These are phyloP conservation scores for Schizotus pectinicornis DNA, from an alignment of 2,888 invertebrate genomes.

Conservation along the genomic window DNA sequence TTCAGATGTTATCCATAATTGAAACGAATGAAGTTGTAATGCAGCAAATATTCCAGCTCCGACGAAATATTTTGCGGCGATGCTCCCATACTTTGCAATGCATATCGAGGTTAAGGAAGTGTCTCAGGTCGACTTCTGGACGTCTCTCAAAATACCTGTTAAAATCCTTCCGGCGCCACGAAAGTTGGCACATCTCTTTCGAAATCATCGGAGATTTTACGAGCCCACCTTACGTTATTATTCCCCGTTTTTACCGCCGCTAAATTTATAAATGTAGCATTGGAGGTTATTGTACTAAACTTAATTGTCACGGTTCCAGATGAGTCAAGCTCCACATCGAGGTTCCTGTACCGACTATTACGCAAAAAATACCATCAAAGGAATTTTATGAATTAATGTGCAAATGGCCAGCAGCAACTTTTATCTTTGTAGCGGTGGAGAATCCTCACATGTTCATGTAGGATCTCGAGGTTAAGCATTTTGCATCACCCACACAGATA, in stretches of 20 bases:
- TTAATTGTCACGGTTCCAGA: slow-evolving; percentile 7
- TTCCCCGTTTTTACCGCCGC: neutral
- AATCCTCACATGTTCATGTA: slow-evolving; percentile 31
- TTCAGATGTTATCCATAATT: neutral
- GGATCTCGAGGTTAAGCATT: slow-evolving; percentile 36
- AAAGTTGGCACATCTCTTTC: neutral
- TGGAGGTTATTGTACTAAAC: slow-evolving; percentile 3
- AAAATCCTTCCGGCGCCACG: neutral
- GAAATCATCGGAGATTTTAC: neutral
- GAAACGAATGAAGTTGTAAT: neutral
- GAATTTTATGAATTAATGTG: neutral
- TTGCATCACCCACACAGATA: slow-evolving; percentile 49
- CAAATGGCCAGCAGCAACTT: neutral
- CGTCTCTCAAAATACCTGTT: neutral
- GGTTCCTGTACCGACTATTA: neutral
- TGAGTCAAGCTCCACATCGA: neutral
- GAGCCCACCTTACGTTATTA: neutral
- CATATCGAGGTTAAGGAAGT: neutral
- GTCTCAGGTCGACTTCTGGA: neutral
- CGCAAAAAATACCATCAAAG: neutral
- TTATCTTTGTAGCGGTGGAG: slow-evolving; percentile 35
- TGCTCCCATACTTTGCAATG: neutral
- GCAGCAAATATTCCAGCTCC: neutral
- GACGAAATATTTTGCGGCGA: neutral
- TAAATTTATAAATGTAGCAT: slow-evolving; percentile 2